Base-by-base conservation (phyloP, 2,888 invertebrate species). In the Willowsia nigromaculata region DNA sequence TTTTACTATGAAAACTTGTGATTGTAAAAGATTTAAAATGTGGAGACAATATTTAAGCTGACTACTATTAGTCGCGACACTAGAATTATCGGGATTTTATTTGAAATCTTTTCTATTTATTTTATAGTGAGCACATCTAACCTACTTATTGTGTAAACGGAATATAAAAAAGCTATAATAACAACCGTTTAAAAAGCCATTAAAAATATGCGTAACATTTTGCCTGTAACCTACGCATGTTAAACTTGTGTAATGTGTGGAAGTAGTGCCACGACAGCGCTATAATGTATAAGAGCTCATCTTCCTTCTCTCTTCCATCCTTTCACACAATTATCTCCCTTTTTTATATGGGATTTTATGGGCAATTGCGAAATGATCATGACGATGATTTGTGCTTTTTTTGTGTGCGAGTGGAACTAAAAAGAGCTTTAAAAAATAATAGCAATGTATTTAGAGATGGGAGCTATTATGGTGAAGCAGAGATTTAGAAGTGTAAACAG, bases 291-390 rank as follows among this genome's bases (percentile, higher is more conserved):
- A 6, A 18, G 0, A 43, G 74, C 74, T 43, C 50, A 78, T 78
- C 76, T 47, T 78, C 76, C 40, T 22, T 43, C 11, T 71, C 40
- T 25, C 13, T 40, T 7, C 40, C 15, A 9, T 15, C 18, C 43
- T 11, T 13, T 18, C 53, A 7, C n/a, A 53, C 50, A 30, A 53
- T 78, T 22, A 56, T 56, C 71, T 59, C 71, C 76, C 74, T 30
- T 65, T 40, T 62, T 59, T 62, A 62, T 78, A 40, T 27, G 56
- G 53, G 74, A 33, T 78, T 74, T 74, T 62, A 88, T 76, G 88
- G 53, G 50, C 62, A 68, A 88, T 88, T 84, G 83, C 88, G 83
- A 88, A 88, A 84, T 78, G 82, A 76, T 85, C 56, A 78, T 85
- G 76, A 78, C 62, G 78, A 78, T 85, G 76, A 85, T 56, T 85